These are phyloP conservation scores for Oryzias javanicus DNA, from an alignment of 2,113 vertebrate species.

Conservation along the genomic window DNA sequence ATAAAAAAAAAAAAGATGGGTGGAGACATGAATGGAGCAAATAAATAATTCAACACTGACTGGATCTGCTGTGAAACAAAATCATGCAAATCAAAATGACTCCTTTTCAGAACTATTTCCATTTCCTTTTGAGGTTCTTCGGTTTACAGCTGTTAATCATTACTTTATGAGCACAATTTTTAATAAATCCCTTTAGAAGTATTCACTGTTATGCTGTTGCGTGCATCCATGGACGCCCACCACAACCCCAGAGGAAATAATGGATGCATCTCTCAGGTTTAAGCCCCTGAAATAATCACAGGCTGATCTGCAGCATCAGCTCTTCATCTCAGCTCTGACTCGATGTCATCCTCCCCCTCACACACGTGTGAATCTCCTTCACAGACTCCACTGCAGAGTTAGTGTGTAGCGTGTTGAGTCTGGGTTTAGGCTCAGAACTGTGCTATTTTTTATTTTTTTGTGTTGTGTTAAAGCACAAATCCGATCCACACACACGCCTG, in stretches of 20 bases:
- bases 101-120: no score
- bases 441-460: slow-evolving; percentile 3
- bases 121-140: no score
- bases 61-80: no score
- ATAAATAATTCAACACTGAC: no score
- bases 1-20: no score
- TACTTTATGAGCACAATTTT: no score
- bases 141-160: no score
- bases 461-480: slow-evolving; percentile 4
- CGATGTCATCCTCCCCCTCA: slow-evolving; percentile 8
- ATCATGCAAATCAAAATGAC: no score
- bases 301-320: slow-evolving; percentile 47
- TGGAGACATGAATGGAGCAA: no score
- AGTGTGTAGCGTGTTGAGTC: not conserved
- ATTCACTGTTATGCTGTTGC: no score
- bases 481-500: not conserved
- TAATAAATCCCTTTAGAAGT: no score
- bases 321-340: slow-evolving; percentile 27
- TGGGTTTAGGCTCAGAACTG: slow-evolving; percentile 9
- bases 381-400: not conserved
- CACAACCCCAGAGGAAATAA: slow-evolving; percentile 28
- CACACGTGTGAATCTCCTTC: not conserved
- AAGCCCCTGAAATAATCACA: slow-evolving; percentile 34
- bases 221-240: slow-evolving; percentile 1
- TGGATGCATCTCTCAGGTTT: slow-evolving; percentile 33